These are phyloP conservation scores for Drosophila kanekoi DNA, from an alignment of 2,888 invertebrate genomes.

Conservation along the genomic window DNA sequence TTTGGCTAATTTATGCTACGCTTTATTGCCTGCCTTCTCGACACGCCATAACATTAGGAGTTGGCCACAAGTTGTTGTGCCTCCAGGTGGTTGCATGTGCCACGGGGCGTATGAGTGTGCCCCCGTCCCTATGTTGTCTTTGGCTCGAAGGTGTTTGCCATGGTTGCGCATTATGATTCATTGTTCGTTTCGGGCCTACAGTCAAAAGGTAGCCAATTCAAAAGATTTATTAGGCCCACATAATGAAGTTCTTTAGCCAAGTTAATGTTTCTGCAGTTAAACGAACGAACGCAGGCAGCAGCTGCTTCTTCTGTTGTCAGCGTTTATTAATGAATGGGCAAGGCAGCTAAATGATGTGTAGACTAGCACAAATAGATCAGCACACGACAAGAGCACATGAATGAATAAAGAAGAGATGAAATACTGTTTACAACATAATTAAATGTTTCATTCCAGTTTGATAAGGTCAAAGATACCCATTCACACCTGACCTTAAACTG, in stretches of 20 bases:
- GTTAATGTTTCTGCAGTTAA: constrained; percentile 75
- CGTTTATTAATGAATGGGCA: constrained; percentile 43
- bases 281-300: constrained; percentile 16
- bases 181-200: constrained; percentile 52
- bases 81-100: constrained; percentile 26
- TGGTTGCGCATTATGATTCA: constrained; percentile 69
- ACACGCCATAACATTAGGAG: constrained; percentile 72
- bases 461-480: too few species aligned
- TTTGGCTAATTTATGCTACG: constrained; percentile 78
- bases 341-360: background rate
- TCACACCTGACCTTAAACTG: background rate
- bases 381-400: constrained; percentile 1
- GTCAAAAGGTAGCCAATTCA: constrained; percentile 73
- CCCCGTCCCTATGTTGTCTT: constrained; percentile 23
- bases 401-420: constrained; percentile 17
- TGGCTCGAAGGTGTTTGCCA: constrained; percentile 49
- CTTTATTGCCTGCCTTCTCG: constrained; percentile 75
- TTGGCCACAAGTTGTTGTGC: constrained; percentile 43
- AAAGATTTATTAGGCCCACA: constrained; percentile 64
- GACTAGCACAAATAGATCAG: constrained; percentile 14
- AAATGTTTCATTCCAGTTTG: background rate
- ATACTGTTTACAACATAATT: constrained; percentile 7
- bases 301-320: constrained; percentile 48
- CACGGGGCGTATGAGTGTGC: constrained; percentile 51
- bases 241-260: constrained; percentile 73